Base-by-base conservation (phyloP, 2,888 invertebrate species). In the Agapetus fuscipes region DNA sequence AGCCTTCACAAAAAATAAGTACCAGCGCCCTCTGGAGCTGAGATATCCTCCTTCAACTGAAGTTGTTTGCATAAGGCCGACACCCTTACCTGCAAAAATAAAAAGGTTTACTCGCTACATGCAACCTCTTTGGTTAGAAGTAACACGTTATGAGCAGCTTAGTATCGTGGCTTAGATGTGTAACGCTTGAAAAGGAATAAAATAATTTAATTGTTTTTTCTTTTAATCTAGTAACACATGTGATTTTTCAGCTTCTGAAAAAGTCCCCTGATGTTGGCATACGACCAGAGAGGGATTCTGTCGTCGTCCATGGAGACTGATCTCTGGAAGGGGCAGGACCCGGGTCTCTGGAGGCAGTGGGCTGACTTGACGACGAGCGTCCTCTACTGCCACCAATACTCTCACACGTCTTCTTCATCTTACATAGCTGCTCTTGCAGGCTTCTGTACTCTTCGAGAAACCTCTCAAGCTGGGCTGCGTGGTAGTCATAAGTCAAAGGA, bases 361-460 rank as follows among this genome's bases (percentile, higher is more conserved):
- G 50, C 68, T 67, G 36, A 61, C 56, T 43, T n/a, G n/a, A n/a
- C 61, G 55, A 45, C 62, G 57, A 3, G 58, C 57, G 12, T 60
- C 55, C 45, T 34, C 39, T 43, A 37, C 40, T 37, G 34, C 43
- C 30, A 40, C 37, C 37, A 52, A 83, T 68, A 48, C 75, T 80
- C 50, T 83, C 83, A 54, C 83, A 77, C 14, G 81, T 81, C 54
- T 83, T 80, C 53, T 83, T 85, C 83, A 86, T 84, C 56, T 79
- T 78, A 41, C 81, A 82, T 47, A 86, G 63, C 57, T 86, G 83
- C 55, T 83, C 80, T 55, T 85, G 80, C 40, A 86, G 67, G 51
- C 72, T 78, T 50, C 83, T 72, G 55, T 86, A 86, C 55, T 86
- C 86, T 53, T 85, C 83, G 30, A 86, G 70, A 57, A 86, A 86